Percentiles rank a stretch among this genome's conserved stretches.
phyloP scores from a whole-genome alignment of 2,113 vertebrate genomes.

The Megaptera novaeangliae region DNA sequence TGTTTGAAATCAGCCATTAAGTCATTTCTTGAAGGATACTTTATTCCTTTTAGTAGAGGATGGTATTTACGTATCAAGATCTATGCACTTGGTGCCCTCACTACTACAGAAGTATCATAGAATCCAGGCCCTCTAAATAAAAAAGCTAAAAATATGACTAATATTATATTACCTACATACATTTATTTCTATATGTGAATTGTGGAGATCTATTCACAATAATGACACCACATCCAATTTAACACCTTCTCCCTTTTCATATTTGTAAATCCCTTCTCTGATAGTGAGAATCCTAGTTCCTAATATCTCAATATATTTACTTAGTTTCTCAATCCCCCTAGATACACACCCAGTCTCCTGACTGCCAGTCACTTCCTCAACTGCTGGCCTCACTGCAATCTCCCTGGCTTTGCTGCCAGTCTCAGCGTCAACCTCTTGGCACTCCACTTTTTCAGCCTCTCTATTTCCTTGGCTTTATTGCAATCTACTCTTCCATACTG shows the following conservation, averaged over 20 bases:
- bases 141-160: not conserved
- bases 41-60: not conserved
- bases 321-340: not conserved
- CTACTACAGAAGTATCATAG: not conserved
- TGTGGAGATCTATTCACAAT: not conserved
- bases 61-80: not conserved
- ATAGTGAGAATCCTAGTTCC: not conserved
- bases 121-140: not conserved
- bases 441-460: not conserved
- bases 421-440: not conserved
- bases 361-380: not conserved
- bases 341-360: rapidly evolving
- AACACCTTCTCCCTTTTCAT: not conserved
- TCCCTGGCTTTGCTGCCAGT: not conserved
- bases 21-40: not conserved
- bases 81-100: not conserved
- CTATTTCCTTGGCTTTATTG: not conserved
- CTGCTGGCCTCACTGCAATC: rapidly evolving
- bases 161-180: not conserved
- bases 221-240: not conserved
- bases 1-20: not conserved
- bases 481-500: not conserved
- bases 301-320: not conserved
- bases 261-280: not conserved
- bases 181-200: not conserved